These are phyloP conservation scores for Salticus scenicus DNA, from an alignment of 2,888 invertebrate genomes.

Conservation along the genomic window DNA sequence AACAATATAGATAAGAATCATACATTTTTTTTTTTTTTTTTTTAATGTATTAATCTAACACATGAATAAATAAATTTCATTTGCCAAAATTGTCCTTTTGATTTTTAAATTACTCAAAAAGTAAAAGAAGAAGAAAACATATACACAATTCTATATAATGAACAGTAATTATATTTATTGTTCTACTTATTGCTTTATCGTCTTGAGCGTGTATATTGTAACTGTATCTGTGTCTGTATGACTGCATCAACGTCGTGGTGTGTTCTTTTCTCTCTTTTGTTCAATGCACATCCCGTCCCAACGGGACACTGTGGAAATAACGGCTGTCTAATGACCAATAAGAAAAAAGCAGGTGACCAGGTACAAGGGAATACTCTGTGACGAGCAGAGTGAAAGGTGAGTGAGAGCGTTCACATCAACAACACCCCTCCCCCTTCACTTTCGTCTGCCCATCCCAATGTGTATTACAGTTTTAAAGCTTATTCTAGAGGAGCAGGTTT, in stretches of 20 bases:
- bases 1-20: too few relatives aligned
- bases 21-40: too few relatives aligned
- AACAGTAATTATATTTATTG: too few relatives aligned
- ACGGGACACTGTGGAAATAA: slow-evolving; percentile 69
- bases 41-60: too few relatives aligned
- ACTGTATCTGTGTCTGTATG: background rate
- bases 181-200: too few relatives aligned
- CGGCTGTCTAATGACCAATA: slow-evolving; percentile 57
- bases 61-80: too few relatives aligned
- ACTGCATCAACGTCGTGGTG: slow-evolving; percentile 63
- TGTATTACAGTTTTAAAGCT: background rate
- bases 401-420: background rate
- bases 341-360: slow-evolving; percentile 44
- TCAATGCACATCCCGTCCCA: slow-evolving; percentile 66
- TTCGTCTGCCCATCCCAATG: background rate
- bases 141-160: too few relatives aligned
- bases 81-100: too few relatives aligned
- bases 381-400: slow-evolving; percentile 53
- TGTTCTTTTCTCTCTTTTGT: slow-evolving; percentile 67
- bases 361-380: slow-evolving; percentile 23
- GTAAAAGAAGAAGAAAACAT: too few relatives aligned
- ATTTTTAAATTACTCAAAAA: too few relatives aligned
- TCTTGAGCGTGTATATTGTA: background rate
- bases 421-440: background rate
- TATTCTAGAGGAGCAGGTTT: too few relatives aligned